Conservation (phyloP, 2,113 vertebrate genomes). For the Petroica traversi region DNA sequence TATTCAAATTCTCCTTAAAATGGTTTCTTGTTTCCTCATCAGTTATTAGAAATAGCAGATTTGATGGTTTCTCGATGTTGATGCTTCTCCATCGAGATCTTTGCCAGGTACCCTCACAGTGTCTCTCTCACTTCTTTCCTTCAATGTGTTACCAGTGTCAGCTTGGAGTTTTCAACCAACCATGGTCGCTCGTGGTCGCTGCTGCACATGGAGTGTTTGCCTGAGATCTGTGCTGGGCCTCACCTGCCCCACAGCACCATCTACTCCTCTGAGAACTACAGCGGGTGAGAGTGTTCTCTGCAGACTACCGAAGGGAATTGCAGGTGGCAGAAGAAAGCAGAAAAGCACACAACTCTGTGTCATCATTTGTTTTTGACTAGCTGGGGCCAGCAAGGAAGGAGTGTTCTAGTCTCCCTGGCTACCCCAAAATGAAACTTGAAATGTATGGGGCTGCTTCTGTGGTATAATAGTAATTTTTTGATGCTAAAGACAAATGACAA, state of each 20-base stretch:
- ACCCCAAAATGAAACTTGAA: neutral
- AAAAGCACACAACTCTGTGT: neutral
- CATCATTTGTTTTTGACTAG: neutral
- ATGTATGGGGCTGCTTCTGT: neutral
- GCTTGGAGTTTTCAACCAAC: conserved; percentile 94
- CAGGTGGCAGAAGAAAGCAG: neutral
- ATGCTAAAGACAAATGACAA: neutral
- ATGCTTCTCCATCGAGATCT: neutral
- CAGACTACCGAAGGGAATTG: neutral
- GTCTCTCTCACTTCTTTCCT: neutral
- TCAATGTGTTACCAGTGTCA: conserved; percentile 75
- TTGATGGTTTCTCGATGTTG: neutral
- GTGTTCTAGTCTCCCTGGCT: neutral
- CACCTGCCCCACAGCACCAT: conserved; percentile 95
- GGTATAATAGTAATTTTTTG: neutral
- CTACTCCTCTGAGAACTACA: conserved; percentile 97
- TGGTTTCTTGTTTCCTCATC: neutral
- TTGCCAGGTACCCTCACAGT: neutral
- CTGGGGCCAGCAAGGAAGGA: neutral
- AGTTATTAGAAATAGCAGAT: neutral
- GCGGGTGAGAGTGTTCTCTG: conserved; percentile 79
- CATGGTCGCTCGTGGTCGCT: conserved; percentile 94
- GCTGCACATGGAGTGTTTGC: conserved; percentile 91
- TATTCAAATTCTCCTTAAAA: neutral
- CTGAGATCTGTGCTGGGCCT: conserved; percentile 89